phyloP scores from a whole-genome alignment of 2,797 vertebrate species.

The Pseudocheirus occidentalis region DNA sequence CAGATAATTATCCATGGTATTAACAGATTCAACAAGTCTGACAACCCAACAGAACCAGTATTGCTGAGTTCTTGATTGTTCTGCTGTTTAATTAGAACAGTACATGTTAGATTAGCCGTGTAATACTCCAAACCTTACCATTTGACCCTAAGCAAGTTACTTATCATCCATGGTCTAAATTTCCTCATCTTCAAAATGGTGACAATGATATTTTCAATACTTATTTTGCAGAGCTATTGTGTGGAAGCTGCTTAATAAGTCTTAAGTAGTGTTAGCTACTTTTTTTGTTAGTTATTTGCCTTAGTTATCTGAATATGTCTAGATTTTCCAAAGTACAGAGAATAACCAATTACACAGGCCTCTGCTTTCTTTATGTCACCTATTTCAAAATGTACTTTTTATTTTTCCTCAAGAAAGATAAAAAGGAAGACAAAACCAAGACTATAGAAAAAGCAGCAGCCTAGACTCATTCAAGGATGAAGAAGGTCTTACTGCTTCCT shows the following conservation, averaged over 20 bases:
- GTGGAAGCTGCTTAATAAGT: not conserved
- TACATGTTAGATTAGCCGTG: not conserved
- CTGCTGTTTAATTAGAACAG: conserved; percentile 19
- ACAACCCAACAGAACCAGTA: not conserved
- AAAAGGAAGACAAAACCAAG: not conserved
- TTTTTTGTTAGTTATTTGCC: not conserved
- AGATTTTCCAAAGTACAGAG: not conserved
- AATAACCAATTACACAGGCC: not conserved
- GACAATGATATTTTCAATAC: not conserved
- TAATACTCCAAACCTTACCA: not conserved
- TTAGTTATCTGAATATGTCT: not conserved
- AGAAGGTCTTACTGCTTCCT: not conserved
- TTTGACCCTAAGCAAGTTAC: not conserved
- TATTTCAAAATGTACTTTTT: not conserved
- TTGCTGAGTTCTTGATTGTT: conserved; percentile 35
- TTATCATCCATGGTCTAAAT: not conserved
- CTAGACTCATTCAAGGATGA: not conserved
- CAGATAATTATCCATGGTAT: conserved; percentile 18
- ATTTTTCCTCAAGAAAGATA: conserved; percentile 1
- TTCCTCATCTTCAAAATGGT: not conserved
- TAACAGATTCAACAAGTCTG: not conserved
- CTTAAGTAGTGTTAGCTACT: not conserved
- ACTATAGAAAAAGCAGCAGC: not conserved
- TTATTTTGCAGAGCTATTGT: not conserved
- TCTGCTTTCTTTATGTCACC: not conserved